Conservation (phyloP, 2,113 vertebrate genomes). For the Rhynchomys soricoides region DNA sequence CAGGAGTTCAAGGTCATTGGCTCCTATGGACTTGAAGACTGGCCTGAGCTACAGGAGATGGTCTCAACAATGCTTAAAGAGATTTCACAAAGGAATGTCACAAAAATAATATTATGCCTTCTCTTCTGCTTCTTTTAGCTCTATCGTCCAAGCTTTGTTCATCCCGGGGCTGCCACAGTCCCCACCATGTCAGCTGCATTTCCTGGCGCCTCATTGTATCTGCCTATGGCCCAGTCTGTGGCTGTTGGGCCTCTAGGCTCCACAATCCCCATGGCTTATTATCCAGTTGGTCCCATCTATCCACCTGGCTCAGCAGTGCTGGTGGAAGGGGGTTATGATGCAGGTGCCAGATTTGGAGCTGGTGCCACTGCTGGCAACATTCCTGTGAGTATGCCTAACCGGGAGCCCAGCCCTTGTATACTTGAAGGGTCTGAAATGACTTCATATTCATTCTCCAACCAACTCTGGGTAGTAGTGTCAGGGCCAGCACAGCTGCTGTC, state of each 20-base stretch:
- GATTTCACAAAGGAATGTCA: background rate
- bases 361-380: slow-evolving; percentile 88
- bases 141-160: slow-evolving; percentile 96
- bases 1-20: background rate
- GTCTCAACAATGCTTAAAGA: background rate
- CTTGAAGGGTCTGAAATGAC: background rate
- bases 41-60: background rate
- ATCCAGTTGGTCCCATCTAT: slow-evolving; percentile 93
- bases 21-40: background rate
- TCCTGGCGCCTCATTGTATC: slow-evolving; percentile 92
- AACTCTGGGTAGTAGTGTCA: background rate
- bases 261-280: slow-evolving; percentile 95
- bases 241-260: slow-evolving; percentile 90
- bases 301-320: slow-evolving; percentile 93
- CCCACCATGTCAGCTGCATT: slow-evolving; percentile 93
- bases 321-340: slow-evolving; percentile 92
- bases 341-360: slow-evolving; percentile 93
- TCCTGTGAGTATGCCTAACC: slow-evolving; percentile 90
- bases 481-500: background rate
- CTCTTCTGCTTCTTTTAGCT: slow-evolving; percentile 87
- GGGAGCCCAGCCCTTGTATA: background rate
- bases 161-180: slow-evolving; percentile 91
- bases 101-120: slow-evolving; percentile 3
- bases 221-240: slow-evolving; percentile 93
- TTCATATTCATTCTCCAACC: background rate